These are phyloP conservation scores for Eugnorisma glareosa DNA, from an alignment of 2,888 invertebrate species.

Conservation along the genomic window DNA sequence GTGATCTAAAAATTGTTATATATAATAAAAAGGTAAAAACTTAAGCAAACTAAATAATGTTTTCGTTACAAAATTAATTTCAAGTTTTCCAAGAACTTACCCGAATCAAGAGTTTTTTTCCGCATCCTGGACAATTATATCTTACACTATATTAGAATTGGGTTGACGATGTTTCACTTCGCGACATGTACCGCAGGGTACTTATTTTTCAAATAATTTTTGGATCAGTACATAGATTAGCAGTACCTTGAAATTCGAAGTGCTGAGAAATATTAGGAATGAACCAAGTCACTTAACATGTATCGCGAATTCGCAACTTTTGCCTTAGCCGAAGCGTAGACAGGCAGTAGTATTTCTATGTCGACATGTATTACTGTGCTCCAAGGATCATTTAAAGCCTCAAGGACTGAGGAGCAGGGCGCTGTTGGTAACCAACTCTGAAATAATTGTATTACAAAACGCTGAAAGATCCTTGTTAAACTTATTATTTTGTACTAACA, in stretches of 20 bases:
- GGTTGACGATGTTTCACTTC: not conserved
- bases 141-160: too few species aligned
- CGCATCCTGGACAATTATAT: too few species aligned
- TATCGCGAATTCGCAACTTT: not conserved
- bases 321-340: not conserved
- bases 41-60: too few species aligned
- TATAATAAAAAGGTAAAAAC: too few species aligned
- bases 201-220: not conserved
- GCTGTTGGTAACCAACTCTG: not conserved
- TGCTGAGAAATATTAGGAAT: not conserved
- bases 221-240: not conserved
- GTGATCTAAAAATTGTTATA: too few species aligned
- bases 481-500: not conserved
- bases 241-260: not conserved
- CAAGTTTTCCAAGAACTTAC: too few species aligned
- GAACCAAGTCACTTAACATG: not conserved
- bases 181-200: not conserved
- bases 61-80: too few species aligned
- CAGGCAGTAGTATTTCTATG: not conserved
- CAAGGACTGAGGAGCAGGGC: not conserved
- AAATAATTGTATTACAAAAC: not conserved
- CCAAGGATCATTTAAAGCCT: not conserved
- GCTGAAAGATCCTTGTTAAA: not conserved
- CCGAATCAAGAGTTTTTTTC: too few species aligned
- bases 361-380: not conserved